Conservation (phyloP, 2,888 invertebrate species). For the Nephrotoma appendiculata region DNA sequence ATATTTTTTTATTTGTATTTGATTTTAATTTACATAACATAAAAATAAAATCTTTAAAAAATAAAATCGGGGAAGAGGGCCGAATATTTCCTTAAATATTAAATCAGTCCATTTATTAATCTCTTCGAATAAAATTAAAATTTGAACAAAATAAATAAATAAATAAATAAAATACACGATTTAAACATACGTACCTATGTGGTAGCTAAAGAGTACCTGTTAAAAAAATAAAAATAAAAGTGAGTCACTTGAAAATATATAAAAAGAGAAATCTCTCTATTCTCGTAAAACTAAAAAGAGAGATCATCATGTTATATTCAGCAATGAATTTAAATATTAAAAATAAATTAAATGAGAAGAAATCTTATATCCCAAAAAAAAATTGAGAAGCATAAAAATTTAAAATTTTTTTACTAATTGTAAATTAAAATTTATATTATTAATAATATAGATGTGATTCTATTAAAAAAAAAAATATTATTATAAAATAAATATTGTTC, state of each 20-base stretch:
- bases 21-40: background rate
- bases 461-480: background rate
- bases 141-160: background rate
- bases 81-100: background rate
- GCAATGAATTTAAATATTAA: background rate
- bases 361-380: background rate
- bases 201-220: constrained; percentile 38
- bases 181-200: constrained; percentile 33
- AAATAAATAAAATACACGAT: background rate
- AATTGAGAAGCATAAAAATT: background rate
- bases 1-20: background rate
- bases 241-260: background rate
- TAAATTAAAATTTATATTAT: background rate
- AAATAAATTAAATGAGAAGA: background rate
- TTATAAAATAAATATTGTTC: background rate
- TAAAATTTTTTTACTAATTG: background rate
- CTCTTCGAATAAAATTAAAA: background rate
- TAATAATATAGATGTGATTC: background rate
- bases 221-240: constrained; percentile 15
- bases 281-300: constrained; percentile 8
- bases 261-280: constrained; percentile 3
- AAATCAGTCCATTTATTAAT: background rate
- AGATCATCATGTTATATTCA: background rate
- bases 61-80: background rate
- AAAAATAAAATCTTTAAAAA: background rate